Conservation (phyloP, 2,113 vertebrate species). For the Sebastes schlegelii region DNA sequence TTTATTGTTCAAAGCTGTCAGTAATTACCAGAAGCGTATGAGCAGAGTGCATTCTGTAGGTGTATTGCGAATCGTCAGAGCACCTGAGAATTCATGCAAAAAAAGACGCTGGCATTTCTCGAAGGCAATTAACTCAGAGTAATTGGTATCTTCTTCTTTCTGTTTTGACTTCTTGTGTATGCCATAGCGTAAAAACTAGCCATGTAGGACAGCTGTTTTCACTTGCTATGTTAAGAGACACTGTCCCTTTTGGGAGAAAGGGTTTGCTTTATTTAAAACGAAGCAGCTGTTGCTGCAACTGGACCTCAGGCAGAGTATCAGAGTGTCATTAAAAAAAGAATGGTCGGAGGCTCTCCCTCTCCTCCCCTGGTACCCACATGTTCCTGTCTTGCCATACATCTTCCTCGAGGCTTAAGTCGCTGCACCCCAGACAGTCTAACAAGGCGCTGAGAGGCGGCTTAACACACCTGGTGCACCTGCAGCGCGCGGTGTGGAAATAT, state of each 20-base stretch:
- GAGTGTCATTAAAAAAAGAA: slow-evolving; percentile 72
- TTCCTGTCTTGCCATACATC: slow-evolving; percentile 79
- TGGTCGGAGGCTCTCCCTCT: slow-evolving; percentile 70
- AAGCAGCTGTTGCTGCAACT: slow-evolving; percentile 77
- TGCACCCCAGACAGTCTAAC: slow-evolving; percentile 73
- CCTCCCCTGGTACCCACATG: slow-evolving; percentile 73
- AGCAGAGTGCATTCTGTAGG: slow-evolving; percentile 15
- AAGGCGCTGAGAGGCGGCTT: slow-evolving; percentile 69
- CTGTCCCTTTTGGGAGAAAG: slow-evolving; percentile 50
- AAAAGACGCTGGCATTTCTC: slow-evolving; percentile 33
- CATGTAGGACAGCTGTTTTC: slow-evolving; percentile 63
- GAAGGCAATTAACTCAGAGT: slow-evolving; percentile 49
- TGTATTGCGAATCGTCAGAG: slow-evolving; percentile 15
- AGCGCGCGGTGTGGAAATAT: slow-evolving; percentile 31
- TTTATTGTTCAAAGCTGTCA: slow-evolving; percentile 13
- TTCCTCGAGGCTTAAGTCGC: slow-evolving; percentile 71
- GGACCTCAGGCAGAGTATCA: slow-evolving; percentile 74
- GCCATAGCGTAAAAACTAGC: slow-evolving; percentile 33
- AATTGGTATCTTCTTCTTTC: slow-evolving; percentile 37
- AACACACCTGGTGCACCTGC: slow-evolving; percentile 60
- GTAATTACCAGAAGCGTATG: slow-evolving; percentile 9
- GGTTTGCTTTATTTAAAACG: slow-evolving; percentile 79
- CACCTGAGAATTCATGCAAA: slow-evolving; percentile 5
- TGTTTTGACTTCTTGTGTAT: slow-evolving; percentile 31
- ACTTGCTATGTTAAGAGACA: slow-evolving; percentile 57